Evolutionary conservation across 2,888 invertebrate species (phyloP), one percentile per base, ranked within the genome.

Genomic region (Beris chalybata): DNA sequence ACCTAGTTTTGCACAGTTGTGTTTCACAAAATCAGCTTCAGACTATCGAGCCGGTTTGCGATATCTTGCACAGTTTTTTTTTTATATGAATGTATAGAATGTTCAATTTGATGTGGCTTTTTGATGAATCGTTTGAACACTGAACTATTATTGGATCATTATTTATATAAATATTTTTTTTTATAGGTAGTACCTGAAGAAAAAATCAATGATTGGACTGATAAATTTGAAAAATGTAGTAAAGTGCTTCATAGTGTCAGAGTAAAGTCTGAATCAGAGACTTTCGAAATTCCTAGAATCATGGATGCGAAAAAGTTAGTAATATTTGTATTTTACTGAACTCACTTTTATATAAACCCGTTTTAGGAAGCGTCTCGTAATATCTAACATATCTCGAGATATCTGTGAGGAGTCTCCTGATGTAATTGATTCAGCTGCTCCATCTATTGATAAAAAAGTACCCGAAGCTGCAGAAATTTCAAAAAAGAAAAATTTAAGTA

Each of bases 171-270:
- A 22, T 38, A 38, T 1, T 38, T 38, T 38, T 32, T 7, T 38
- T 38, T 29, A 4, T 43, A 61, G 61, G 50, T 61, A 29, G 11
- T 31, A 22, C 3, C 61, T 9, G 61, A 61, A n/a, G 38, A 52
- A 4, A 38, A 52, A 32, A 13, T 61, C 22, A 22, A 31, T 7
- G n/a, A 50, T 11, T 13, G 50, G 5, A 43, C 7, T 5, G 15
- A 38, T 6, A 32, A 61, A 38, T 15, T 15, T 4, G 7, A 29
- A 0, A 22, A 61, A 50, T 11, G 2, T 15, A 38, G 22, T 6
- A 50, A 32, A 38, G 52, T 61, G 52, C 32, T 61, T 11, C 50
- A 61, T 12, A 61, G 61, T 32, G 38, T 61, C 11, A 50, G 38
- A 38, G 6, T 47, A 38, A 50, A 52, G 7, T 11, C 50, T 5